Evolutionary conservation across 2,113 vertebrate genomes (phyloP), one percentile per base, ranked within the genome.

Genomic region (Antigone vipio): DNA sequence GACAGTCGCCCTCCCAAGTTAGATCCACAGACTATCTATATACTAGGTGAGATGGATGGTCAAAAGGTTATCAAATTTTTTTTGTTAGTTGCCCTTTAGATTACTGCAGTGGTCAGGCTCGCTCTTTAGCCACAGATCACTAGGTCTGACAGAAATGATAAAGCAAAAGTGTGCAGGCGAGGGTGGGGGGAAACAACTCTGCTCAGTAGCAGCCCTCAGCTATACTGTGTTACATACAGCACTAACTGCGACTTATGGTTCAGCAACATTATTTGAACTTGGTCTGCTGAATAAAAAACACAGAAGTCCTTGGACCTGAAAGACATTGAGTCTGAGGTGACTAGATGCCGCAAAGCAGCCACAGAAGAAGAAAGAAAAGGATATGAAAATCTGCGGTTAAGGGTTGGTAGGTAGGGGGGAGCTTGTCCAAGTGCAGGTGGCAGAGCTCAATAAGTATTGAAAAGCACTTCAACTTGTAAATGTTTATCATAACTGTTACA

Each of bases 31-130:
- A 66, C 79, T 56, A 75, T 4, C 11, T 26, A 73, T 50, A 66
- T 22, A 67, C 4, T 27, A 7, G 16, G n/a, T 2, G 1, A 93
- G 30, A 73, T 11, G 10, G 27, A 45, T 0, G 0, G 53, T 58
- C 58, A 80, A 66, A 79, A 77, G 17, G 38, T 50, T 34, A 62
- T 45, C 38, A 35, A 1, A 4, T 63, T 35, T 85, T 76, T 72
- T 75, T 66, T 5, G 1, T 42, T 63, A 66, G 34, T 55, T 83
- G 69, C 23, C 14, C 52, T 47, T 12, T 67, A 30, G 42, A 83
- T 55, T 74, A 87, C 6, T 74, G 60, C 60, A 69, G 45, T 45
- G 55, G 86, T 69, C 50, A 81, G 34, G 15, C 14, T 95, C 22
- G 40, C 50, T 74, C 34, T 55, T 52, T 23, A 93, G 58, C 27